phyloP scores from a whole-genome alignment of 2,888 invertebrate genomes.

The Ptilodon capucinus region DNA sequence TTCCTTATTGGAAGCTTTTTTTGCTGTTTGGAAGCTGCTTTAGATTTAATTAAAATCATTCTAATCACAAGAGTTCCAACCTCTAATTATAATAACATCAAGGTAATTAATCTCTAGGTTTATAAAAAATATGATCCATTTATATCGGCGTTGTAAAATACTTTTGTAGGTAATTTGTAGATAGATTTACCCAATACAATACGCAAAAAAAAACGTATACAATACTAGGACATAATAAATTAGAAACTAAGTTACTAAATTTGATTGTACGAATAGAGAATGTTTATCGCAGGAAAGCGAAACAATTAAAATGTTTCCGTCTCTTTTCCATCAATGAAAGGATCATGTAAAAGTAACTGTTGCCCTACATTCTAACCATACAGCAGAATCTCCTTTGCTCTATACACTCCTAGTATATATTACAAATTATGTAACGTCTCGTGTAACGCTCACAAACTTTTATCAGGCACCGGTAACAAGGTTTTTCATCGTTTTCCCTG shows the following conservation, averaged over 20 bases:
- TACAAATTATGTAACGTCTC: slow-evolving; percentile 75
- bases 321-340: slow-evolving; percentile 41
- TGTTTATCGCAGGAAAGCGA: slow-evolving; percentile 8
- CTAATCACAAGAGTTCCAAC: too few relatives aligned
- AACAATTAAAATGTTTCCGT: slow-evolving; percentile 27
- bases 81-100: too few relatives aligned
- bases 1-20: neutral
- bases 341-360: slow-evolving; percentile 32
- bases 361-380: slow-evolving; percentile 34
- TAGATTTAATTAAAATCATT: too few relatives aligned
- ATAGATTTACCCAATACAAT: too few relatives aligned
- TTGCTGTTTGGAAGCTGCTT: neutral
- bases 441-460: slow-evolving; percentile 29
- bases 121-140: too few relatives aligned
- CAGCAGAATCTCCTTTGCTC: slow-evolving; percentile 32
- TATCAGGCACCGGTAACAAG: neutral
- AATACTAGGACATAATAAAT: slow-evolving; percentile 29
- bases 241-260: slow-evolving; percentile 13
- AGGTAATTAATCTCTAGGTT: too few relatives aligned
- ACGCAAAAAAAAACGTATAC: slow-evolving; percentile 3
- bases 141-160: too few relatives aligned
- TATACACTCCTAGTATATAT: slow-evolving; percentile 62
- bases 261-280: slow-evolving; percentile 20
- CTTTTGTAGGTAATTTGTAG: too few relatives aligned
- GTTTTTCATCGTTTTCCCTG: neutral